Base-by-base conservation (phyloP, 2,113 vertebrate species). In the Zootoca vivipara region DNA sequence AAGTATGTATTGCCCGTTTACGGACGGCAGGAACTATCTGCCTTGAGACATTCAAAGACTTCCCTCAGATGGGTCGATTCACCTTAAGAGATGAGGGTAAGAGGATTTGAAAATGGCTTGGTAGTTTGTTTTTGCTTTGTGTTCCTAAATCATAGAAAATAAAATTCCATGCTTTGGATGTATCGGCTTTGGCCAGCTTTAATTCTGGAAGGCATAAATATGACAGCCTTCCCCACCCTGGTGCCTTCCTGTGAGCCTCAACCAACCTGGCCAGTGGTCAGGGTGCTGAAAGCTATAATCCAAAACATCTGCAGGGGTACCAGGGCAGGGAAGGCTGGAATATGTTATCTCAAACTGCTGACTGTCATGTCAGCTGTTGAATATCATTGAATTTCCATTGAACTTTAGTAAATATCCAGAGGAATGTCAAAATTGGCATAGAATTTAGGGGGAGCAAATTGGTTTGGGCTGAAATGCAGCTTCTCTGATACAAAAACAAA, bases 41-140 rank as follows among this genome's bases (percentile, higher is more conserved):
- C 97, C 97, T 99, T 95, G 99, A 99, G 97, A 99, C 99, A 88
- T 99, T 99, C 97, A 99, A 99, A 97, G 99, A 99, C 93, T 99
- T 99, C 96, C 99, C 99, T 95, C 99, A 99, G 95, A 99, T 99
- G 99, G 99, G 99, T 84, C 98, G 99, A 58, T 99, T 99, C 94
- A 99, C 98, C 64, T 97, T 99, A 93, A 95, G 99, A 96, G 99
- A 99, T 80, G 99, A 99, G 97, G 99, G 99, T 99, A 95, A 97
- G 97, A 65, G 80, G 73, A 35, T 46, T 85, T 26, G 42, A 73
- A 16, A 18, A 9, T n/a, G 79, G 24, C 2, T 16, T 67, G 22
- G 3, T 67, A 2, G 6, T 26, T 62, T 46, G 46, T 12, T 12
- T 46, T 52, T 46, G 10, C 46, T 52, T 10, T 52, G 46, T 52